Percentiles rank a stretch among this genome's conserved stretches.
Conservation (phyloP, 2,113 vertebrate genomes). For the Nansenia antarctica region DNA sequence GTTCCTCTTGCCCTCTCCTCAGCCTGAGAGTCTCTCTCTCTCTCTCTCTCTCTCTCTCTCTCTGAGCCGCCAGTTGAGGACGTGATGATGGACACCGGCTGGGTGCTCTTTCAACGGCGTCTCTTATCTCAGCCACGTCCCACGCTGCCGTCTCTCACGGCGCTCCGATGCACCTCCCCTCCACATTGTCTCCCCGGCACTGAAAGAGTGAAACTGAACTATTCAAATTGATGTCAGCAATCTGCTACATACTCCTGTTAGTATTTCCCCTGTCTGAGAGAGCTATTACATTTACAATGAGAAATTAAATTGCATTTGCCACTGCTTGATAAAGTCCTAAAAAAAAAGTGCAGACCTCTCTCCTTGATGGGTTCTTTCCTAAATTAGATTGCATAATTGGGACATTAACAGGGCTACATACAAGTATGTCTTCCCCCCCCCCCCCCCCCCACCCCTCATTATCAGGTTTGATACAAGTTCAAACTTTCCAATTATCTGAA, state of each 20-base stretch:
- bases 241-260: slow-evolving; percentile 4
- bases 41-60: background rate
- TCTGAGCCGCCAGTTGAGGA: background rate
- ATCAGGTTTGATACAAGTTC: slow-evolving; percentile 11
- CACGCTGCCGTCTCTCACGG: background rate
- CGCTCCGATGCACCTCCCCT: background rate
- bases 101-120: background rate
- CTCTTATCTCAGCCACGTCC: background rate
- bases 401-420: background rate
- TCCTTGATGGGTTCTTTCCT: slow-evolving; percentile 5
- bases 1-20: background rate
- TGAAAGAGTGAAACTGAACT: slow-evolving; percentile 8
- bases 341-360: slow-evolving; percentile 7
- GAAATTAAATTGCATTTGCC: slow-evolving; percentile 23
- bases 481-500: slow-evolving; percentile 9
- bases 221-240: slow-evolving; percentile 24
- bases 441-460: too few relatives aligned
- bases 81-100: background rate
- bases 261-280: slow-evolving; percentile 6
- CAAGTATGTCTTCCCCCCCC: background rate
- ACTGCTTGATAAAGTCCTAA: slow-evolving; percentile 16
- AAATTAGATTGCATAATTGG: slow-evolving; percentile 24
- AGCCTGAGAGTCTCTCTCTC: background rate
- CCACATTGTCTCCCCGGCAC: background rate
- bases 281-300: slow-evolving; percentile 19